These are phyloP conservation scores for Calephelis nemesis DNA, from an alignment of 1,140 invertebrate genomes.

Conservation along the genomic window DNA sequence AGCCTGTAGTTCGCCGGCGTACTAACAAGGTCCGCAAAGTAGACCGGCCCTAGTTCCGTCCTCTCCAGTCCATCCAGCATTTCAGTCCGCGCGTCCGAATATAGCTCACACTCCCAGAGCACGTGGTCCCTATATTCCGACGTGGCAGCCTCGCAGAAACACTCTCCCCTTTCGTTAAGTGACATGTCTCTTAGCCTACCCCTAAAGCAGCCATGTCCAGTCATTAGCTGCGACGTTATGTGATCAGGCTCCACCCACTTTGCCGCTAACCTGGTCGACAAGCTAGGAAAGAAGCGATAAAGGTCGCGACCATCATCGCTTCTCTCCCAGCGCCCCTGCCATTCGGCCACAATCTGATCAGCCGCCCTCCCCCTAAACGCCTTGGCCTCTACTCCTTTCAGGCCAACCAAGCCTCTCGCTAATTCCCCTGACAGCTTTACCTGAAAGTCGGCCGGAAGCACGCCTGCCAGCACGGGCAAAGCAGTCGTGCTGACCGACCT, in stretches of 20 bases:
- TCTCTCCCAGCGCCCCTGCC: not conserved
- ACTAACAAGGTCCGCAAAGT: not conserved
- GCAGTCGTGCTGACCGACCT: too few species aligned
- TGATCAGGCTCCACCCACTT: not conserved
- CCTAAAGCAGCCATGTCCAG: not conserved
- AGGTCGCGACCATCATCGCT: constrained; percentile 1
- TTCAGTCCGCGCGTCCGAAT: not conserved
- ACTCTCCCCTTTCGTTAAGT: not conserved
- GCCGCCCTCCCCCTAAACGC: not conserved
- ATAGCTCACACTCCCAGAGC: not conserved
- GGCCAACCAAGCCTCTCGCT: not conserved
- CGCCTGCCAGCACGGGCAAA: too few species aligned
- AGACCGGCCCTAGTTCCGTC: not conserved
- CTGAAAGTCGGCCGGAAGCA: too few species aligned
- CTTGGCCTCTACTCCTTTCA: not conserved
- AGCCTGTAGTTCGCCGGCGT: not conserved
- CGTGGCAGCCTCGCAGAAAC: not conserved
- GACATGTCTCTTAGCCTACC: not conserved
- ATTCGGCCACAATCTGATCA: not conserved
- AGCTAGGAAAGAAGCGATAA: not conserved
- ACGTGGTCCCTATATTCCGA: not conserved
- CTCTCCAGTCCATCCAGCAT: not conserved
- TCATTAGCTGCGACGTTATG: not conserved
- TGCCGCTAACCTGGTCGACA: not conserved
- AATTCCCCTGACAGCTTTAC: not conserved